Percentiles rank a stretch among this genome's conserved stretches.
Evolutionary conservation across 2,888 invertebrate species (phyloP).

Genomic region (Zaprionus bogoriensis): DNA sequence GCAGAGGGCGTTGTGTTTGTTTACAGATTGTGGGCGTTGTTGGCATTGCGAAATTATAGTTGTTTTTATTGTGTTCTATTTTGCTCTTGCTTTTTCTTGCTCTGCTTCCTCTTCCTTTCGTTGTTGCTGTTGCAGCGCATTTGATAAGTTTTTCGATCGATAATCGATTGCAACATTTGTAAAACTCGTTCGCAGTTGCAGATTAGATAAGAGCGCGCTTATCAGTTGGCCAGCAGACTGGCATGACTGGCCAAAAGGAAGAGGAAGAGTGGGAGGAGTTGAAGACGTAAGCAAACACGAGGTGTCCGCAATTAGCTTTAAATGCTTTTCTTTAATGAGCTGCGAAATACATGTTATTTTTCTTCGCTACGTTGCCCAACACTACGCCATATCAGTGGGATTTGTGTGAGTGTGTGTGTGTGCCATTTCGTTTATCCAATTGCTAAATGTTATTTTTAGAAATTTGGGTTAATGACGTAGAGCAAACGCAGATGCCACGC

Average conservation of each 20-base stretch:
- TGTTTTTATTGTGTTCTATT: constrained; percentile 41
- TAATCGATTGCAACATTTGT: constrained; percentile 52
- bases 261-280: neutral
- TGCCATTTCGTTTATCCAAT: constrained; percentile 54
- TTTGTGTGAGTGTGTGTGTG: constrained; percentile 25
- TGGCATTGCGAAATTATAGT: constrained; percentile 57
- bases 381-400: constrained; percentile 3
- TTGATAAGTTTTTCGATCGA: constrained; percentile 58
- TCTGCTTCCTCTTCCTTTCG: too few relatives aligned
- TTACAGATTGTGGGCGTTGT: constrained; percentile 53
- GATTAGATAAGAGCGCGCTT: constrained; percentile 45
- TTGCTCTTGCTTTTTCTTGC: constrained; percentile 20
- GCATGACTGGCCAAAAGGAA: constrained; percentile 6
- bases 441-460: constrained; percentile 69
- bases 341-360: constrained; percentile 36
- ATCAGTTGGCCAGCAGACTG: constrained; percentile 21
- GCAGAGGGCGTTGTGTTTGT: constrained; percentile 9
- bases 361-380: constrained; percentile 25
- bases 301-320: constrained; percentile 23
- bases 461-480: constrained; percentile 74
- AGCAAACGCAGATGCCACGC: constrained; percentile 48
- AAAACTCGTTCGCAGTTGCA: constrained; percentile 11
- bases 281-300: neutral
- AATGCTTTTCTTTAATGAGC: constrained; percentile 33
- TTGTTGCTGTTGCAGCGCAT: constrained; percentile 4